Base-by-base conservation (phyloP, 2,113 vertebrate species). In the Cyrtonyx montezumae region DNA sequence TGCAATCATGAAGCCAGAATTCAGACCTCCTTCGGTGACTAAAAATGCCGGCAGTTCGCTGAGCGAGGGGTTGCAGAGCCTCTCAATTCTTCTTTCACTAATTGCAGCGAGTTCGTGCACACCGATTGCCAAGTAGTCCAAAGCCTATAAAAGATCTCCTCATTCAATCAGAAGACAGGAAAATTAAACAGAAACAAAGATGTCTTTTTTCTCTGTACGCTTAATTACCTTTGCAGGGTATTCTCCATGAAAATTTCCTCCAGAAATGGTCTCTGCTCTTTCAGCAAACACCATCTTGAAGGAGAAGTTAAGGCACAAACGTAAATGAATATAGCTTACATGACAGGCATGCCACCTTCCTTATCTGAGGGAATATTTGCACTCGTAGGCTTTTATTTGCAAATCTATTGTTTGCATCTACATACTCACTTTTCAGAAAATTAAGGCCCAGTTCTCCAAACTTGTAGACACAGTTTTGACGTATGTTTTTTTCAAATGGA, bases 1-100 rank as follows among this genome's bases (percentile, higher is more conserved):
- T 30, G 99, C 99, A 23, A 99, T 99, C 99, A 99, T 99, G 97
- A 99, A 99, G 8, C 99, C 99, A 1, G 99, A 99, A 97, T 99
- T 99, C 82, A 99, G 98, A 14, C 99, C 99, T 19, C 99, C 99
- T 94, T 99, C 99, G 2, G 98, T 98, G 89, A 99, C 99, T 62
- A 99, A 97, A 97, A 99, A 99, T 9, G 99, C 98, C 30, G 99
- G 99, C 81, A 99, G 96, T 79, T 99, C 99, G 0, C 99, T 99
- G 84, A 99, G 99, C 4, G 99, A 99, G 1, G 99, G 99, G 86
- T 99, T 99, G 88, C 99, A 99, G 80, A 99, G 97, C 70, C 99
- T 98, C 96, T 99, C 99, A 2, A 98, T 99, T 96, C 99, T 98
- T 95, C 99, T 97, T 94, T 99, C 99, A 10, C 99, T 99, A 90